A percentile compares a stretch with the other conserved stretches of the same genome.
These are phyloP conservation scores for Ericerus pela DNA, from an alignment of 1,140 invertebrate species.

Conservation along the genomic window DNA sequence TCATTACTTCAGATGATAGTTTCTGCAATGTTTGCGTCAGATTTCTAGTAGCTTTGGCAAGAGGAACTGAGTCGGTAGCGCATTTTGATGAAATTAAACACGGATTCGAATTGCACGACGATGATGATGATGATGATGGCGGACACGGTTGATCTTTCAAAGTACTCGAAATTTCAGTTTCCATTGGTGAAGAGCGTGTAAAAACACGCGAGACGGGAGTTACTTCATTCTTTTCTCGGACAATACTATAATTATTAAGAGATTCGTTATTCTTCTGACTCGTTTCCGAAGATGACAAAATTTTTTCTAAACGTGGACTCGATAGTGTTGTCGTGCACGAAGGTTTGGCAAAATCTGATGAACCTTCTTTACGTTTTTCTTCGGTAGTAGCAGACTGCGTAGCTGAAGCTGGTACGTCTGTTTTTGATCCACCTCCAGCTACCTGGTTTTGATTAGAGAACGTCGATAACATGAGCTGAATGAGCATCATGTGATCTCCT, in stretches of 20 bases:
- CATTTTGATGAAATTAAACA: slow-evolving; percentile 24
- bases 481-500: slow-evolving; percentile 93
- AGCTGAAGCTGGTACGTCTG: slow-evolving; percentile 16
- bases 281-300: neutral
- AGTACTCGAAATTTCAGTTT: too few species aligned
- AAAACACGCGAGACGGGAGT: too few species aligned
- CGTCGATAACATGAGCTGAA: slow-evolving; percentile 81
- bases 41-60: slow-evolving; percentile 78
- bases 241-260: too few species aligned
- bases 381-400: slow-evolving; percentile 24
- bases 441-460: slow-evolving; percentile 30
- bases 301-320: slow-evolving; percentile 1
- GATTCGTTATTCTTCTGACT: too few species aligned
- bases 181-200: too few species aligned
- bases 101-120: neutral
- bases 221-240: too few species aligned
- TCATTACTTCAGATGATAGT: slow-evolving; percentile 73
- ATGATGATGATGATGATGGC: neutral
- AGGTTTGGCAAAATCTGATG: too few species aligned
- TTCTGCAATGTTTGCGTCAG: slow-evolving; percentile 80
- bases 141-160: too few species aligned
- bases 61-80: slow-evolving; percentile 50
- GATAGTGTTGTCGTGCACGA: slow-evolving; percentile 2
- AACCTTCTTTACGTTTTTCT: slow-evolving; percentile 16
- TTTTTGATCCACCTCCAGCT: neutral